Evolutionary conservation across 2,113 vertebrate genomes (phyloP), one percentile per base, ranked within the genome.

Genomic region (Saguinus imperator): DNA sequence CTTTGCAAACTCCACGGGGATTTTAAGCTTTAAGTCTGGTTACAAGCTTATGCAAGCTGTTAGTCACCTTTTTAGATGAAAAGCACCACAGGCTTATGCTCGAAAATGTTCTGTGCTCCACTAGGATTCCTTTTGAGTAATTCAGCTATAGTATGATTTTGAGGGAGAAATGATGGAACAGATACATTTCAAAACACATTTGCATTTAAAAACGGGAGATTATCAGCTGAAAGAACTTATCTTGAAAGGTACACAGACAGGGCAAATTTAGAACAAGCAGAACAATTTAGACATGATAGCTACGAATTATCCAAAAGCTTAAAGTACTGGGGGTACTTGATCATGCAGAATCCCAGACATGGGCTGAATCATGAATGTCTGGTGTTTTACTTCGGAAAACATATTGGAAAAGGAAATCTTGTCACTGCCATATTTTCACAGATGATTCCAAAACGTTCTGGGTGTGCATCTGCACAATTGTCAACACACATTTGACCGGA

Each of bases 31-130:
- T 93, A 93, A 96, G 96, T 97, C 95, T 97, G 95, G 94, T 92
- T 96, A 96, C 77, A 94, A 95, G 96, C 89, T 97, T 94, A 94
- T 96, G 92, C 96, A 97, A 97, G 94, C 96, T 79, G 95, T 97
- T 96, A 96, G 95, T 90, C 94, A 97, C 96, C 95, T 95, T 97
- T 96, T 94, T 90, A 88, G 95, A 97, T 95, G 89, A 98, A 98
- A 98, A 97, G 91, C 94, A 87, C 94, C 85, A 57, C 86, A 96
- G 95, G 97, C 89, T 97, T 87, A 75, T 81, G 96, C 94, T 96
- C 72, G 72, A 90, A 84, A 96, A 92, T 95, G 52, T 93, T 97
- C 84, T 0, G 8, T 43, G 76, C 81, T 92, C 85, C 73, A 43
- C 83, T 70, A 72, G 21, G 86, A 96, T 96, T 92, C 55, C 81